These are phyloP conservation scores for Agrilus mali DNA, from an alignment of 2,888 invertebrate genomes.

Conservation along the genomic window DNA sequence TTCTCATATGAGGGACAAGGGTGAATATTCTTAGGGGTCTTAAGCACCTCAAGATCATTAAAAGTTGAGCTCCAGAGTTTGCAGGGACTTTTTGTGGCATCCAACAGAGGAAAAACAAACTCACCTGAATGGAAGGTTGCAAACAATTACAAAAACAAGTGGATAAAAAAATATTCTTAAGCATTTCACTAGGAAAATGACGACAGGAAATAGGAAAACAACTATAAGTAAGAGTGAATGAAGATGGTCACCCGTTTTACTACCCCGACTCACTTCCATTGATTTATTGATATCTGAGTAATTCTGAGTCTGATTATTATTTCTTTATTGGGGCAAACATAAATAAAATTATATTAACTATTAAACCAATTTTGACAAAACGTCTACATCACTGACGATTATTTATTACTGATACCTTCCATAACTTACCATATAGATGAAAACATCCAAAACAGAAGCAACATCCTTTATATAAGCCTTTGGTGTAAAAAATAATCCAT, in stretches of 20 bases:
- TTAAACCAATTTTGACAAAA: too few relatives aligned
- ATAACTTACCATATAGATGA: constrained; percentile 81
- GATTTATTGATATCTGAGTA: too few relatives aligned
- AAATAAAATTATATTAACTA: too few relatives aligned
- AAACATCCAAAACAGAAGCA: constrained; percentile 91
- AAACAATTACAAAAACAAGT: background rate
- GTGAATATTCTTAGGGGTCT: constrained; percentile 95
- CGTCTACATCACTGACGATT: background rate
- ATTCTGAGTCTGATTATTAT: too few relatives aligned
- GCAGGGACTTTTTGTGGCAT: constrained; percentile 89
- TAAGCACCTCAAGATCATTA: constrained; percentile 94
- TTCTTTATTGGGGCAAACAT: too few relatives aligned
- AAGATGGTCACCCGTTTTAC: too few relatives aligned
- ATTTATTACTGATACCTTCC: background rate
- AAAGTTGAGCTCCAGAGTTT: constrained; percentile 83
- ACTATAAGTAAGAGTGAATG: too few relatives aligned
- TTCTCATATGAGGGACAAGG: constrained; percentile 96
- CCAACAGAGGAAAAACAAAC: constrained; percentile 91
- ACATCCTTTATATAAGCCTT: constrained; percentile 98
- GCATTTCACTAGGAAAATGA: too few relatives aligned
- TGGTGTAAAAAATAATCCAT: constrained; percentile 97
- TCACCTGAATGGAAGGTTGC: constrained; percentile 49
- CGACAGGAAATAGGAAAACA: too few relatives aligned
- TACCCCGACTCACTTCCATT: too few relatives aligned
- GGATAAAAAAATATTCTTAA: too few relatives aligned